Evolutionary conservation across 2,888 invertebrate genomes (phyloP), one percentile per base, ranked within the genome.

Genomic region (Hedya salicella): DNA sequence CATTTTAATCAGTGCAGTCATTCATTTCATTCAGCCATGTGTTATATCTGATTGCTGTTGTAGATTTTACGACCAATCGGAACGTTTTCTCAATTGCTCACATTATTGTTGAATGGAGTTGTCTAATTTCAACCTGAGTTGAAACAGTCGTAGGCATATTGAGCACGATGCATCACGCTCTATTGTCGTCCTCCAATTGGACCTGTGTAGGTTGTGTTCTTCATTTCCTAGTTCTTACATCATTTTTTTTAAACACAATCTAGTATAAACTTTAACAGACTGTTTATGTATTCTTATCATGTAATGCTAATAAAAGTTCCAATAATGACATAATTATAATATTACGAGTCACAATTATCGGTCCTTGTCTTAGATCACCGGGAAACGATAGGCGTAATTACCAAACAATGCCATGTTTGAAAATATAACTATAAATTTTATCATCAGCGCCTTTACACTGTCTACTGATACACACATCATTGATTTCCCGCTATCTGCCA

Each of bases 401-500:
- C 32, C 59, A 36, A 59, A 48, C 36, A 25, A 46, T 36, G 14
- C n/a, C 36, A 16, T 49, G 48, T 19, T 59, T 59, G 17, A 46
- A 39, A 32, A 11, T 17, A 2, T 21, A n/a, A 16, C 25, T 62
- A 42, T 19, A 63, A 39, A 42, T 46, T 44, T 32, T 42, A 39
- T 59, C 39, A 39, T 19, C 21, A 48, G 19, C 5, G 25, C 46
- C 17, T 65, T 50, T 16, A 13, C 44, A 21, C 56, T 56, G 17
- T 14, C 30, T 14, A 36, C 52, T 53, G 46, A 60, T 65, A 44
- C 21, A 57, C 53, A 74, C 67, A 72, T 71, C 71, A 66, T 68
- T 69, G 74, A 78, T 81, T 76, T 76, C 49, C 57, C 70, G 67
- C 63, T 84, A 84, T 83, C 82, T 68, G 46, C 49, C 36, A 39